A percentile compares a stretch with the other conserved stretches of the same genome.
Conservation (phyloP, 2,888 invertebrate genomes). For the Monopis laevigella region DNA sequence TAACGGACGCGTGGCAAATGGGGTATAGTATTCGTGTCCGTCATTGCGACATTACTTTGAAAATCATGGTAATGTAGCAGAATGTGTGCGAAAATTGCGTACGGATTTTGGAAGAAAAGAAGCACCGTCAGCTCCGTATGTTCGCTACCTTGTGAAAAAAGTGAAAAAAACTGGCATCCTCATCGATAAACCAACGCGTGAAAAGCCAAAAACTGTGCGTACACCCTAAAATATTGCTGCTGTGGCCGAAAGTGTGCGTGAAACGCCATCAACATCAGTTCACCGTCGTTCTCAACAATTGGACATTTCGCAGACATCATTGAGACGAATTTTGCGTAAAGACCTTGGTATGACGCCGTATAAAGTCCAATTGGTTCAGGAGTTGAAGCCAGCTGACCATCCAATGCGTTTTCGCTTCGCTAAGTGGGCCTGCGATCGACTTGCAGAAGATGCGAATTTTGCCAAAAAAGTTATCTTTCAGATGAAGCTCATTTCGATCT, state of each 20-base stretch:
- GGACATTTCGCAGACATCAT: constrained; percentile 18
- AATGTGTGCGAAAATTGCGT: no score
- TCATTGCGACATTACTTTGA: no score
- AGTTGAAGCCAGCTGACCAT: constrained; percentile 20
- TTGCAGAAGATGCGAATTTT: constrained; percentile 15
- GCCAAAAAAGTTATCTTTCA: constrained; percentile 17
- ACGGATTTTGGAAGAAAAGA: no score
- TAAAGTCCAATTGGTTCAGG: constrained; percentile 21
- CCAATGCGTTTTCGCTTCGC: constrained; percentile 16
- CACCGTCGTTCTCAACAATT: constrained; percentile 12
- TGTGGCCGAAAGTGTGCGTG: constrained; percentile 20
- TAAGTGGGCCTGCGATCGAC: constrained; percentile 17
- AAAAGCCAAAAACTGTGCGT: constrained; percentile 15
- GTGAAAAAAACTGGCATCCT: no score
- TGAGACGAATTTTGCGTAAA: constrained; percentile 22
- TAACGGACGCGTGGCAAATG: no score
- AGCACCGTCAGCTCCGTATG: no score
- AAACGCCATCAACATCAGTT: constrained; percentile 20
- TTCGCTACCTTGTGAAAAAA: no score
- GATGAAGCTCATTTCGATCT: constrained; percentile 17
- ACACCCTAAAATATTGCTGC: constrained; percentile 19
- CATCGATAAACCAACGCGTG: constrained; percentile 19
- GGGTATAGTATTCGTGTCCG: no score
- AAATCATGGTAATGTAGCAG: no score
- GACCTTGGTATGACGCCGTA: constrained; percentile 17